Base-by-base conservation (phyloP, 1,140 invertebrate species). In the Aphidius ervi region DNA sequence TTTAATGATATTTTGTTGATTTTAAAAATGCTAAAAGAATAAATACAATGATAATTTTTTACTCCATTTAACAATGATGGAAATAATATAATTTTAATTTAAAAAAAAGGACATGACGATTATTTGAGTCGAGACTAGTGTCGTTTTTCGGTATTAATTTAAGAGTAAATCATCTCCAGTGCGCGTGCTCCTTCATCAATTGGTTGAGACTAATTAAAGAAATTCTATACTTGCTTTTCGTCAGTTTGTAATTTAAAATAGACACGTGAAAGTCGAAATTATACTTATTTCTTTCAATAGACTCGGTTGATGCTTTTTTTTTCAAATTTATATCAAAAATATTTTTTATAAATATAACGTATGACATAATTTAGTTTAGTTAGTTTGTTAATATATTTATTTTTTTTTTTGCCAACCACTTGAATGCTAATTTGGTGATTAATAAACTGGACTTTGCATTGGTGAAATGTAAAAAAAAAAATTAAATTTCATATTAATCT, bases 201-300 rank as follows among this genome's bases (percentile, higher is more conserved):
- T 68, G 68, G 62, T 63, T 66, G 64, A 69, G 72, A 77, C 76
- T 78, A 78, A 78, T 78, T 78, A 77, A 78, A 77, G 76, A 75
- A 74, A 73, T 75, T 70, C 67, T 75, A 68, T 71, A 70, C 68
- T 43, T 62, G 68, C 61, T 73, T 72, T 76, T 72, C 71, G 70
- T 73, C 74, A 76, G 74, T 76, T 78, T 69, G 68, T 67, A 70
- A 69, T 71, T 74, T 76, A 78, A 76, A 76, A 78, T 76, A 78
- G 76, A 73, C 68, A 70, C 70, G 74, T 71, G 74, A 76, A 76
- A 76, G 73, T 73, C 68, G 68, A 65, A 64, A 59, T 60, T 62
- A 67, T 64, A 66, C 59, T 55, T 63, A 53, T 45, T 16, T 54
- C 52, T 50, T 49, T 59, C 54, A 53, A 53, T 23, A 47, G 52